These are phyloP conservation scores for Aradophagus sp. DNA, from an alignment of 1,140 invertebrate genomes.

Conservation along the genomic window DNA sequence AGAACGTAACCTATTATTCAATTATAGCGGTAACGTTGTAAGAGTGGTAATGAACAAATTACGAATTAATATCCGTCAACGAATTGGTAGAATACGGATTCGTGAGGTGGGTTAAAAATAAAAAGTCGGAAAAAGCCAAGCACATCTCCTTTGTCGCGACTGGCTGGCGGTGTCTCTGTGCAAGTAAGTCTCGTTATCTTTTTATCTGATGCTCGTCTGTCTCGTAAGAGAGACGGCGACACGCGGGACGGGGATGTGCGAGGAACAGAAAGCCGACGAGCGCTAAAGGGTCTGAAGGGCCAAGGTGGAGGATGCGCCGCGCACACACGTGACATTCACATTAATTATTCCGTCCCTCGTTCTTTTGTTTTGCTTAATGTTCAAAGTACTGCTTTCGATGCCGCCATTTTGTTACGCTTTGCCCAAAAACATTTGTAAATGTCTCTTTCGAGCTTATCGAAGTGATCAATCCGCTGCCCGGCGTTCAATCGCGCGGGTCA, in stretches of 20 bases:
- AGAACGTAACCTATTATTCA: too few species aligned
- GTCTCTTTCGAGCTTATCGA: conserved; percentile 1
- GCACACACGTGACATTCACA: conserved; percentile 65
- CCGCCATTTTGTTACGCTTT: conserved; percentile 50
- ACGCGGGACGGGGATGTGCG: conserved; percentile 22
- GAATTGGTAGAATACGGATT: conserved; percentile 21
- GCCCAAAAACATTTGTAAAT: too few species aligned
- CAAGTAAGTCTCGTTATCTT: conserved; percentile 67
- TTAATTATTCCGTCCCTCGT: conserved; percentile 68
- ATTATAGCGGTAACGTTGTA: too few species aligned
- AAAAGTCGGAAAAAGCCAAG: conserved; percentile 32
- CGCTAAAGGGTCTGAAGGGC: conserved; percentile 29
- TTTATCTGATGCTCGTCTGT: conserved; percentile 64
- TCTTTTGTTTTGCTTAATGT: conserved; percentile 58
- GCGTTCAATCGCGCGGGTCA: neutral
- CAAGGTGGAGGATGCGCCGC: conserved; percentile 44
- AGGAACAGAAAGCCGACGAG: conserved; percentile 18
- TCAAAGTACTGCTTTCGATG: conserved; percentile 38
- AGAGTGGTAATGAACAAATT: too few species aligned
- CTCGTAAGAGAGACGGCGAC: conserved; percentile 51
- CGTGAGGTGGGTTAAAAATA: conserved; percentile 26
- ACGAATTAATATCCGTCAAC: conserved; percentile 12
- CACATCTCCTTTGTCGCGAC: conserved; percentile 57
- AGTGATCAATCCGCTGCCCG: conserved; percentile 4
- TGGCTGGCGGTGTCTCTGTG: conserved; percentile 47